Evolutionary conservation across 2,113 vertebrate species (phyloP).

Genomic region (Anseranas semipalmata): DNA sequence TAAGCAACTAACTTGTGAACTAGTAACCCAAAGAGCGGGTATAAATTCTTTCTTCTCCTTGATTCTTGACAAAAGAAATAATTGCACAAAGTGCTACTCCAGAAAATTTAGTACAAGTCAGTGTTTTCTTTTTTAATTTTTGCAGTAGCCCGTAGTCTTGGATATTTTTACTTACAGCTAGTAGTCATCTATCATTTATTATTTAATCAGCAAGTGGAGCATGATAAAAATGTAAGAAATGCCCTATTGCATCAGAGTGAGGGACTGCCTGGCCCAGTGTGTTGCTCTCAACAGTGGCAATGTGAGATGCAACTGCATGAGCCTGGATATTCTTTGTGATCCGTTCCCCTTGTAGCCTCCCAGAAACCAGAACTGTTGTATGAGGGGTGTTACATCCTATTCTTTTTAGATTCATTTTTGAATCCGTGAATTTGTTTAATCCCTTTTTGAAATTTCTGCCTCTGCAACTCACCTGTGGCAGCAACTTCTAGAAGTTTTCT

Average conservation of each 20-base stretch:
- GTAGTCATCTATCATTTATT: background rate
- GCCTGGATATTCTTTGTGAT: background rate
- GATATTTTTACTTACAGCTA: background rate
- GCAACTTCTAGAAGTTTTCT: background rate
- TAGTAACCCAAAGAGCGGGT: background rate
- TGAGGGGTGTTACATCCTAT: background rate
- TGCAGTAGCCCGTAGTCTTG: background rate
- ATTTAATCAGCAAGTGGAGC: background rate
- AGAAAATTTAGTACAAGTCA: background rate
- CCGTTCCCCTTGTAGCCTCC: background rate
- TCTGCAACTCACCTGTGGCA: background rate
- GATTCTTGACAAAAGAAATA: background rate
- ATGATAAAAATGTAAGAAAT: background rate
- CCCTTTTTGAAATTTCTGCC: background rate
- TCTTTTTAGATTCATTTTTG: background rate
- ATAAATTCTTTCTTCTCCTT: background rate
- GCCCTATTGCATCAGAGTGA: background rate
- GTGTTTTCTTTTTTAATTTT: background rate
- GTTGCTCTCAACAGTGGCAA: background rate
- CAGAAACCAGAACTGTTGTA: background rate
- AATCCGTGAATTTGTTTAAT: background rate
- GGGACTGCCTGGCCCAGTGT: background rate
- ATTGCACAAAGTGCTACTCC: background rate
- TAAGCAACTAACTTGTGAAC: background rate
- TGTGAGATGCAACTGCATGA: background rate